Percentiles rank a stretch among this genome's conserved stretches.
Conservation (phyloP, 1,140 invertebrate genomes). For the Glossosoma conforme region DNA sequence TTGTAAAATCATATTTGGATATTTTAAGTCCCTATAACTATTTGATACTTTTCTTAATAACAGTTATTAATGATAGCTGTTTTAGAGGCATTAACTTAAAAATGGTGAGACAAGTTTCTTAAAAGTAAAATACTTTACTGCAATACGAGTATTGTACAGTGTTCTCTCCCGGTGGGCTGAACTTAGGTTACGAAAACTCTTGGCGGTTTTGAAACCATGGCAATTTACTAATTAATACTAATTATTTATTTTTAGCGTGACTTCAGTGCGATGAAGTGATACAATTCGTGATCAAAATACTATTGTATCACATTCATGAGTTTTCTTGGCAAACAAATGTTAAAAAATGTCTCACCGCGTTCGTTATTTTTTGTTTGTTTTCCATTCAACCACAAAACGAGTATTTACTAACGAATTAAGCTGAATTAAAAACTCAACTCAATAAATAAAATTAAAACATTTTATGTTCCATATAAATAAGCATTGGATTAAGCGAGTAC, state of each 20-base stretch:
- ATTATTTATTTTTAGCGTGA: not conserved
- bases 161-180: not conserved
- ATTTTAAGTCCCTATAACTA: no score
- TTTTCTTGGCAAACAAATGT: constrained; percentile 1
- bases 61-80: not conserved
- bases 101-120: not conserved
- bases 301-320: constrained; percentile 9
- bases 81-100: not conserved
- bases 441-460: constrained; percentile 5
- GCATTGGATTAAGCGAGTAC: constrained; percentile 2
- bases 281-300: constrained; percentile 14
- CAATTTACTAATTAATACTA: not conserved
- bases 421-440: not conserved
- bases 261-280: constrained; percentile 7
- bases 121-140: not conserved
- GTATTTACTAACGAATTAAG: no score
- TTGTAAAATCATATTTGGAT: no score
- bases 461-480: constrained; percentile 8
- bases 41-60: no score
- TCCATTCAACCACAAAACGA: no score
- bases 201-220: not conserved
- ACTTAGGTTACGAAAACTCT: not conserved
- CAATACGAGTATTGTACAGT: not conserved
- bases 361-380: constrained; percentile 1
- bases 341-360: not conserved